Evolutionary conservation across 2,888 invertebrate species (phyloP), one percentile per base, ranked within the genome.

Genomic region (Drosophila trichaetosa): DNA sequence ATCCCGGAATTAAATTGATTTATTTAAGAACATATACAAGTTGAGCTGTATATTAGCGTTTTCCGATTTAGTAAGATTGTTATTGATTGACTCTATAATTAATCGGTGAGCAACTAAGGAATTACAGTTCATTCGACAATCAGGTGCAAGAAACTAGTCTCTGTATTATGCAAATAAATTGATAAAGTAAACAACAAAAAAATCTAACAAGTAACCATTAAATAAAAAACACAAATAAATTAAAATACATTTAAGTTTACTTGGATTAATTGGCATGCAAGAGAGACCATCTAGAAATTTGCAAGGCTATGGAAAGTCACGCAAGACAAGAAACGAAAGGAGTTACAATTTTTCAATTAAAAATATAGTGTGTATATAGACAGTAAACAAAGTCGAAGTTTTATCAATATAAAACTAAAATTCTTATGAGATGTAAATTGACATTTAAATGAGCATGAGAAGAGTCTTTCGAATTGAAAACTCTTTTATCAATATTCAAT

Each of bases 211-310:
- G 64, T 16, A 42, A 34, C n/a, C 27, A 68, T 61, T n/a, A n/a
- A 6, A 63, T 31, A 18, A 4, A 63, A 75, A 63, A 75, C 51
- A 48, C 2, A 59, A 67, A 75, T 21, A 65, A 62, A 63, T 46
- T 46, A 68, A 66, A 56, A 71, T 52, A 73, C 29, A 66, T 38
- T 62, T 60, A 58, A 71, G 49, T 61, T 62, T 42, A 66, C 10
- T 73, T 66, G 51, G 63, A 56, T 71, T 75, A 66, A 56, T 59
- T 71, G 24, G 53, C 87, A 86, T 86, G 85, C 85, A 84, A 84
- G 77, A 84, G 87, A 84, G 87, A 82, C 73, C 85, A 86, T 70
- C 85, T 87, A 86, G 69, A 80, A 70, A 42, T 70, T 82, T 75
- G 66, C 85, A 84, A 81, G 82, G 80, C 84, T 86, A 84, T 61